Base-by-base conservation (phyloP, 2,113 vertebrate species). In the Rana temporaria region DNA sequence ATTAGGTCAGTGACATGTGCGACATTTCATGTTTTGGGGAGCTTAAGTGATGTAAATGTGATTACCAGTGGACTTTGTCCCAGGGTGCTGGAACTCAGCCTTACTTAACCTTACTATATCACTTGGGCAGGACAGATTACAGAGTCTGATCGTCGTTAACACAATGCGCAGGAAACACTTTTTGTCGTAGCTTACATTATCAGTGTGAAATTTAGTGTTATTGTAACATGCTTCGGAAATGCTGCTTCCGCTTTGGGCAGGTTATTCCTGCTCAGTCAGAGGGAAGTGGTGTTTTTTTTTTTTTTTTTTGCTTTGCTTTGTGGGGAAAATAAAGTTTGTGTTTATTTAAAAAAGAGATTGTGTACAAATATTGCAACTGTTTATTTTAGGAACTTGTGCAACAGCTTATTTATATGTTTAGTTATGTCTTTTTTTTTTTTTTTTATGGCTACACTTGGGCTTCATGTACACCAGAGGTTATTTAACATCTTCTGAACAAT, bases 201-300 rank as follows among this genome's bases (percentile, higher is more conserved):
- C 71, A 30, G 70, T 68, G 64, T 67, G 30, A 82, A 67, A 56
- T 66, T 57, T 53, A 82, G 63, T 76, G 72, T 68, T 75, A 11
- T 82, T 82, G 20, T 59, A 65, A 66, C n/a, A 66, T 53, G 42
- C 53, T 57, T 82, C 71, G 70, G 70, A 82, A 82, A 68, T 68
- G 24, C 53, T 26, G 19, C 52, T 82, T 83, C 71, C 52, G 63
- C 52, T 67, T 68, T 24, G 17, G 15, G 15, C 19, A 4, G 4
- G 24, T 48, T 4, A 26, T 57, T 56, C 20, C 30, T 70, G 32
- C 55, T 42, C 42, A 60, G 14, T 59, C 60, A 26, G 24, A 11
- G 55, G 65, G 64, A 69, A 60, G 78, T 70, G 53, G 17, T 48
- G 42, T 3, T 79, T 69, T 15, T n/a, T n/a, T n/a, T n/a, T n/a